Base-by-base conservation (phyloP, 2,113 vertebrate species). In the Xiphophorus hellerii region DNA sequence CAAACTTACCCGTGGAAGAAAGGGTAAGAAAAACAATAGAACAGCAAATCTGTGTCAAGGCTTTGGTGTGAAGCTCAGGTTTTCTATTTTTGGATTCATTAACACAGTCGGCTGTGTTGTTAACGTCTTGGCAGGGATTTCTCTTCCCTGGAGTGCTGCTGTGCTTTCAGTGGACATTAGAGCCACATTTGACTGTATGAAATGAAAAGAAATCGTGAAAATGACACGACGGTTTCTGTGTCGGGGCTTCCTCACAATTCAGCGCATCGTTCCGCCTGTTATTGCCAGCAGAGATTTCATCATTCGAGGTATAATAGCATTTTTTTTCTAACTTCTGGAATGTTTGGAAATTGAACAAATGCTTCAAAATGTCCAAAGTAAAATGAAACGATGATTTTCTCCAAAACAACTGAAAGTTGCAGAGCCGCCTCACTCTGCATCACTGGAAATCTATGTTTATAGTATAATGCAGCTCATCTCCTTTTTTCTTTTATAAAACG, bases 151-250 rank as follows among this genome's bases (percentile, higher is more conserved):
- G 22, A 72, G 68, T 62, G 69, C 31, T 14, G 78, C 69, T 78
- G 35, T 81, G 86, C 80, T 68, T 82, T 28, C 62, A 29, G 17
- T 65, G 30, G 60, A 69, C 0, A 5, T 68, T 68, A 77, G 33
- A 79, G 73, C 65, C 66, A 30, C 13, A 2, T 71, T 48, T 81
- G 62, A 69, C 63, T 69, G 78, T 54, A 48, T 69, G 69, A 77
- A 61, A 79, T 82, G 65, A 80, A 81, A 83, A 66, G 60, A 66
- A 66, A 88, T 78, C 71, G 72, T 75, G 62, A 84, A 83, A 30
- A 73, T 65, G 58, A 76, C 51, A 12, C 58, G 20, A 84, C 71
- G 6, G 72, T 65, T 77, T 70, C 29, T 71, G 22, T 77, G 39
- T 71, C 70, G 29, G 69, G 33, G 66, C 48, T 70, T 78, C 25